These are phyloP conservation scores for Poecilia picta DNA, from an alignment of 2,797 vertebrate species.

Conservation along the genomic window DNA sequence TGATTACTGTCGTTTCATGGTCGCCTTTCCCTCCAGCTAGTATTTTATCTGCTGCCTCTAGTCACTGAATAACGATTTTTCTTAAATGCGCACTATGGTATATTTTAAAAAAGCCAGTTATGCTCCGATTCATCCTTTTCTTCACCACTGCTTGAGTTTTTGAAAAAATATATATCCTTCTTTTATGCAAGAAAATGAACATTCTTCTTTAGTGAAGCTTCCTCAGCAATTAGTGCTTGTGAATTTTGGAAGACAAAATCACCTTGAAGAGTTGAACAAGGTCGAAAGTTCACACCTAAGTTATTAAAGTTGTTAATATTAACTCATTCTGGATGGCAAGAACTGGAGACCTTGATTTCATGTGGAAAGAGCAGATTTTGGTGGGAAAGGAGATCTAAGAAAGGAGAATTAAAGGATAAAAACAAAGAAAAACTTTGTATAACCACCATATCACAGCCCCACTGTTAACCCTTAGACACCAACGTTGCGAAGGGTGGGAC, in stretches of 20 bases:
- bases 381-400: neutral
- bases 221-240: neutral
- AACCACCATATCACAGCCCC: neutral
- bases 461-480: neutral
- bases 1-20: constrained; percentile 10
- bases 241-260: neutral
- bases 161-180: neutral
- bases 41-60: constrained; percentile 6
- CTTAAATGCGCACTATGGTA: constrained; percentile 5
- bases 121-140: constrained; percentile 19
- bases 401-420: neutral
- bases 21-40: constrained; percentile 14
- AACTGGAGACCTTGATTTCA: neutral
- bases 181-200: neutral
- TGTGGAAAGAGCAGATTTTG: neutral
- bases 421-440: neutral
- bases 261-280: neutral
- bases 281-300: neutral
- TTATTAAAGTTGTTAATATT: neutral
- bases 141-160: constrained; percentile 7
- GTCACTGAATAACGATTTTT: constrained; percentile 17
- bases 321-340: neutral
- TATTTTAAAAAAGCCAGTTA: constrained; percentile 20
- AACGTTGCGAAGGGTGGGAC: neutral
- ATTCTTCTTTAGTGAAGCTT: neutral